Evolutionary conservation across 2,113 vertebrate genomes (phyloP), one percentile per base, ranked within the genome.

Genomic region (Elephantulus edwardii): DNA sequence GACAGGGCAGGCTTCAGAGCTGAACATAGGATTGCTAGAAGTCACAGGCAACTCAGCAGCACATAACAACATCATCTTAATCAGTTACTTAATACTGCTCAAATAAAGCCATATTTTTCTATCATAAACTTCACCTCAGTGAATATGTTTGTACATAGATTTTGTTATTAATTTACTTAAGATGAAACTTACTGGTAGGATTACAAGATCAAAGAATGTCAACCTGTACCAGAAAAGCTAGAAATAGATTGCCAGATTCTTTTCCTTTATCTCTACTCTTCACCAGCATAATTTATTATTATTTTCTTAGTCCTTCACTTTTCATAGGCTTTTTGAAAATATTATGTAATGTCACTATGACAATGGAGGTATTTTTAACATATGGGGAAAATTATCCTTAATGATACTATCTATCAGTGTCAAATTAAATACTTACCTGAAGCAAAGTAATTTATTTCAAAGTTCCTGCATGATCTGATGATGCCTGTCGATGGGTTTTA

Each of bases 301-400:
- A 33, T 88, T 50, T 83, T 92, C 30, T 46, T 85, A 62, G n/a
- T 58, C n/a, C 12, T 64, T 14, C 20, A 46, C 7, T 5, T 26
- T 42, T 68, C 86, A 26, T 28, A 6, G 68, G 11, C n/a, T 80
- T 81, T 94, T 87, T 48, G 28, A 89, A 92, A 90, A 93, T 16
- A 5, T 83, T 86, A 58, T 79, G 88, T 92, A 90, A 74, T 81
- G 75, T 1, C 64, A 95, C 74, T 30, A 91, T 83, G 50, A 94
- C 95, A 95, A 87, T 22, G 6, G 54, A 94, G 14, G 0, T 3
- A 1, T 94, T 95, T 96, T 93, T 82, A 94, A 48, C 22, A 54
- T n/a, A 81, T 86, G 3, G 0, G 11, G 66, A 56, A n/a, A 71
- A 72, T 90, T 94, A 75, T 56, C 24, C 16, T 56, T 94, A 91